A percentile compares a stretch with the other conserved stretches of the same genome.
These are phyloP conservation scores for Pseudocheirus occidentalis DNA, from an alignment of 2,797 vertebrate species.

Conservation along the genomic window DNA sequence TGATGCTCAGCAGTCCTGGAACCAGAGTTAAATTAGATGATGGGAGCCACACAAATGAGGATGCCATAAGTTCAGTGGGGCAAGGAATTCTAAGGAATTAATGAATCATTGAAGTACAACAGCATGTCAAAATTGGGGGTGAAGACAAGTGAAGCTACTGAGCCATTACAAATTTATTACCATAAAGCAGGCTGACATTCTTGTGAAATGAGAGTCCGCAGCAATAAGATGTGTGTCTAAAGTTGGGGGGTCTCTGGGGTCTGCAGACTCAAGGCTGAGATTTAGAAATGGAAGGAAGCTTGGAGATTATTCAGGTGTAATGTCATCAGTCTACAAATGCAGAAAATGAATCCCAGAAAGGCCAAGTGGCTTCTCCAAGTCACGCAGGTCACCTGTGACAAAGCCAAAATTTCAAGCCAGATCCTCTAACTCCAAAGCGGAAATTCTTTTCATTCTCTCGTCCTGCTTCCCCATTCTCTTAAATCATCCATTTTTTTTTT, in stretches of 20 bases:
- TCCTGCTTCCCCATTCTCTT: slow-evolving; percentile 32
- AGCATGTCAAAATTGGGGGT: not conserved
- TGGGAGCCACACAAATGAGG: not conserved
- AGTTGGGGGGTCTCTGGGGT: not conserved
- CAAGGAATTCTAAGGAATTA: not conserved
- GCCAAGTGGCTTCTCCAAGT: not conserved
- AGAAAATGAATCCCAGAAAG: not conserved
- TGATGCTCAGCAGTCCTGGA: not conserved
- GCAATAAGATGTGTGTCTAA: not conserved
- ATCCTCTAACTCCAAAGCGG: not conserved
- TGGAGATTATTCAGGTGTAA: not conserved
- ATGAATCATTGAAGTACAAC: not conserved
- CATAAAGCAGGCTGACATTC: not conserved
- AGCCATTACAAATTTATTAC: slow-evolving; percentile 16
- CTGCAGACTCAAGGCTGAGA: not conserved
- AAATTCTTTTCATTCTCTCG: not conserved
- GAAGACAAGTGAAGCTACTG: not conserved
- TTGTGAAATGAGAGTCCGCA: not conserved
- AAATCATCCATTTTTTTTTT: slow-evolving; percentile 36
- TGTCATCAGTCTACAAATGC: not conserved
- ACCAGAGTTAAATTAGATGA: not conserved
- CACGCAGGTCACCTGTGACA: not conserved
- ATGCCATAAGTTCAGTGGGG: not conserved
- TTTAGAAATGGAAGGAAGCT: not conserved
- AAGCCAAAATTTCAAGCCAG: slow-evolving; percentile 28